phyloP scores from a whole-genome alignment of 1,140 invertebrate species.

The Meloidogyne exigua region DNA sequence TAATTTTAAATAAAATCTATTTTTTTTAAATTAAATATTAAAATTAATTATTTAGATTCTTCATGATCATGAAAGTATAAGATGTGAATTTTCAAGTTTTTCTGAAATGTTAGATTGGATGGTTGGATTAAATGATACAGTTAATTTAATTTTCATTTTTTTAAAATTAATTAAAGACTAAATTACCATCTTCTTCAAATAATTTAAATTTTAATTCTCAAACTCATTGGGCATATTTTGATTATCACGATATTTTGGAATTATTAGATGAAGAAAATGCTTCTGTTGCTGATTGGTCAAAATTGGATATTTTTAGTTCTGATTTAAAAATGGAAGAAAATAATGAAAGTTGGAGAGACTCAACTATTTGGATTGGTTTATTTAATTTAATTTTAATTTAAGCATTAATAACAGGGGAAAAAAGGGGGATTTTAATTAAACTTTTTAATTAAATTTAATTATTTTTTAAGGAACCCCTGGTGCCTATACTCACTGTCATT shows the following conservation, averaged over 20 bases:
- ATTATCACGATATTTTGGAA: conserved; percentile 24
- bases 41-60: conserved; percentile 9
- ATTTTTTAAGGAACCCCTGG: conserved; percentile 72
- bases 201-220: not conserved
- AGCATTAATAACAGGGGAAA: too few species aligned
- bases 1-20: too few species aligned
- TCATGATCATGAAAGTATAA: conserved; percentile 11
- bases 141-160: not conserved
- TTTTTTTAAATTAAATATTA: not conserved
- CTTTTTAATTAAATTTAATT: not conserved
- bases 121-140: not conserved
- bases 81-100: conserved; percentile 2
- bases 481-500: conserved; percentile 87
- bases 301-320: conserved; percentile 4
- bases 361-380: conserved; percentile 34
- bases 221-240: conserved; percentile 36
- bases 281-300: conserved; percentile 7
- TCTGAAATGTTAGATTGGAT: conserved; percentile 22
- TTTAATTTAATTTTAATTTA: not conserved
- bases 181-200: not conserved
- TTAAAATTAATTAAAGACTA: not conserved
- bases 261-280: conserved; percentile 25
- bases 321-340: not conserved
- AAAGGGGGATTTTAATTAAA: too few species aligned
- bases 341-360: conserved; percentile 9